These are phyloP conservation scores for Temnothorax curvispinosus DNA, from an alignment of 1,140 invertebrate genomes.

Conservation along the genomic window DNA sequence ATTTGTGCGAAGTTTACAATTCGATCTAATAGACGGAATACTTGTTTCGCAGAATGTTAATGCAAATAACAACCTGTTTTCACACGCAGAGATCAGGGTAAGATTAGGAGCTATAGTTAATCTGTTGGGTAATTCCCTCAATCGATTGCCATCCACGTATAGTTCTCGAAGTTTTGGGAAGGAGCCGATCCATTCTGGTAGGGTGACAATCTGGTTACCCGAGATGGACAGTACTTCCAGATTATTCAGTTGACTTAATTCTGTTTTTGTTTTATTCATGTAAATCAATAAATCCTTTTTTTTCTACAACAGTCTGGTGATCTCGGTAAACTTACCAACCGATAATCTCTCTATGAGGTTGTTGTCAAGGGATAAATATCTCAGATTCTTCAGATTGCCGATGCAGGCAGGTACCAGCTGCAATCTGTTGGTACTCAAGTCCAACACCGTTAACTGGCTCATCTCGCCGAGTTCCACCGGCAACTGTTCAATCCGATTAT, in stretches of 20 bases:
- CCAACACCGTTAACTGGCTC: constrained; percentile 74
- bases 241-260: constrained; percentile 73
- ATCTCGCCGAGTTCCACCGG: constrained; percentile 74
- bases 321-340: constrained; percentile 67
- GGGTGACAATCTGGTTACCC: constrained; percentile 74
- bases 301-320: neutral
- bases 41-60: constrained; percentile 12
- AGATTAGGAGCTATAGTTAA: constrained; percentile 77
- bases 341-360: constrained; percentile 76
- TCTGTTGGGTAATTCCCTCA: constrained; percentile 80
- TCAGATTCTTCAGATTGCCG: constrained; percentile 69
- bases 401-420: constrained; percentile 70
- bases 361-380: constrained; percentile 74
- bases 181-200: constrained; percentile 81
- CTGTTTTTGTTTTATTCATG: constrained; percentile 62
- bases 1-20: constrained; percentile 10
- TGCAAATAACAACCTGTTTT: constrained; percentile 75
- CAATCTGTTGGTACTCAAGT: constrained; percentile 78
- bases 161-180: constrained; percentile 77
- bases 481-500: constrained; percentile 76
- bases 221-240: constrained; percentile 76
- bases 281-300: constrained; percentile 40
- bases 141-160: constrained; percentile 77
- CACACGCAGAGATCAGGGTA: constrained; percentile 77
- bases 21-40: constrained; percentile 12